Conservation (phyloP, 2,888 invertebrate genomes). For the Callyntrura sp. region DNA sequence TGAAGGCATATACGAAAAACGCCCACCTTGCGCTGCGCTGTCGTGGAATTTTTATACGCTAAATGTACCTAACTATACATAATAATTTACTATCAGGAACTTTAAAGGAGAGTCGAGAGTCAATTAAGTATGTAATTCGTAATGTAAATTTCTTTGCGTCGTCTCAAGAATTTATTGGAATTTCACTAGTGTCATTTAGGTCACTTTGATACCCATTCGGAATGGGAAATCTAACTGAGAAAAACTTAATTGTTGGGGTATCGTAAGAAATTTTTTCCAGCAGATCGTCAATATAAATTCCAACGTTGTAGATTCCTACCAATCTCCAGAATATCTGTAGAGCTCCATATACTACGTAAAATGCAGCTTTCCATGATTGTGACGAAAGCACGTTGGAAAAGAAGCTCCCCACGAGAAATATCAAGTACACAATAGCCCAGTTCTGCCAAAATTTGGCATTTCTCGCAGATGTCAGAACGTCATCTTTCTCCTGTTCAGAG, state of each 20-base stretch:
- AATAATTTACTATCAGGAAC: no score
- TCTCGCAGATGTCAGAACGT: slow-evolving; percentile 69
- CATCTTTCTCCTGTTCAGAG: slow-evolving; percentile 69
- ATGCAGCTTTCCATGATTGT: slow-evolving; percentile 46
- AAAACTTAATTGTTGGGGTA: slow-evolving; percentile 77
- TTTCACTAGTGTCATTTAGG: slow-evolving; percentile 8
- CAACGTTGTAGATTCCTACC: slow-evolving; percentile 78
- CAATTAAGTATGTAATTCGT: no score
- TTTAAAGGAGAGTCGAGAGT: no score
- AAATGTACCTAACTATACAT: no score
- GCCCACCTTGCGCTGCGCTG: no score
- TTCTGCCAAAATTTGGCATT: slow-evolving; percentile 81
- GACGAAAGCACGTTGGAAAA: slow-evolving; percentile 77
- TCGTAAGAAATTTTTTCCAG: slow-evolving; percentile 70
- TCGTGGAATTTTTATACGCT: no score
- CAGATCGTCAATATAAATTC: slow-evolving; percentile 79
- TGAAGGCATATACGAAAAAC: no score
- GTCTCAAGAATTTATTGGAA: slow-evolving; percentile 54
- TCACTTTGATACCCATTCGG: slow-evolving; percentile 54
- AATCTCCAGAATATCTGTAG: slow-evolving; percentile 79
- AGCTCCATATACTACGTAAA: slow-evolving; percentile 52
- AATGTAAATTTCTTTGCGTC: no score
- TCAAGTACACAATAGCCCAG: slow-evolving; percentile 79
- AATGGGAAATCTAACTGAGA: slow-evolving; percentile 77
- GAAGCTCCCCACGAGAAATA: slow-evolving; percentile 73